phyloP scores from a whole-genome alignment of 1,140 invertebrate genomes.

The Bombyx mandarina region DNA sequence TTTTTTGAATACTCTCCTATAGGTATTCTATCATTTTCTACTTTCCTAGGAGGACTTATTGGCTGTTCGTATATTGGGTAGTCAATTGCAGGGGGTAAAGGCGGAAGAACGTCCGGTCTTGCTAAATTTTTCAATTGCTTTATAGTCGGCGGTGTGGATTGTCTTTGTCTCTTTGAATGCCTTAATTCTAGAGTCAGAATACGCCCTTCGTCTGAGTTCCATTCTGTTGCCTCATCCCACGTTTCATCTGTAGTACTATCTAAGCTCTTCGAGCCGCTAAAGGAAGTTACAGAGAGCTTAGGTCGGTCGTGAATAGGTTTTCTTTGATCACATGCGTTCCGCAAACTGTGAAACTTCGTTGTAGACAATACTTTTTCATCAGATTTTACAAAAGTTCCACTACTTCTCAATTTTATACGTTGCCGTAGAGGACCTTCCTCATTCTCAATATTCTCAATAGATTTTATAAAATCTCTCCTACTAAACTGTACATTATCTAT shows the following conservation, averaged over 20 bases:
- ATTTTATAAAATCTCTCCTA: constrained; percentile 56
- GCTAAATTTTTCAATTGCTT: constrained; percentile 59
- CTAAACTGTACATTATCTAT: constrained; percentile 48
- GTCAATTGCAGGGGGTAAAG: constrained; percentile 71
- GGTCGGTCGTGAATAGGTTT: constrained; percentile 46
- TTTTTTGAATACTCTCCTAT: constrained; percentile 74
- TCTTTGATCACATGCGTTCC: constrained; percentile 80
- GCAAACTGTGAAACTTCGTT: constrained; percentile 75
- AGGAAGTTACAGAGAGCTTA: constrained; percentile 32
- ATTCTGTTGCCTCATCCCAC: constrained; percentile 41
- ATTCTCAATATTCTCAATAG: constrained; percentile 72
- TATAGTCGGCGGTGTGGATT: constrained; percentile 65
- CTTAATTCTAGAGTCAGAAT: constrained; percentile 75
- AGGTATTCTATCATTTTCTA: constrained; percentile 46
- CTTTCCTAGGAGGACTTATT: constrained; percentile 69
- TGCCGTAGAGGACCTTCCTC: constrained; percentile 72
- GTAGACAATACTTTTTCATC: constrained; percentile 43
- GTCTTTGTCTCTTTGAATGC: constrained; percentile 78
- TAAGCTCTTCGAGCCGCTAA: constrained; percentile 30
- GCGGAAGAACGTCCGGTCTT: constrained; percentile 77
- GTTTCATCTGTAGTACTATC: constrained; percentile 29
- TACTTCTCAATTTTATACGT: constrained; percentile 65
- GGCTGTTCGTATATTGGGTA: constrained; percentile 74
- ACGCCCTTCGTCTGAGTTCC: constrained; percentile 70
- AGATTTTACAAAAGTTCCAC: constrained; percentile 75